phyloP scores from a whole-genome alignment of 1,140 invertebrate genomes.

The Odontomachus brunneus region DNA sequence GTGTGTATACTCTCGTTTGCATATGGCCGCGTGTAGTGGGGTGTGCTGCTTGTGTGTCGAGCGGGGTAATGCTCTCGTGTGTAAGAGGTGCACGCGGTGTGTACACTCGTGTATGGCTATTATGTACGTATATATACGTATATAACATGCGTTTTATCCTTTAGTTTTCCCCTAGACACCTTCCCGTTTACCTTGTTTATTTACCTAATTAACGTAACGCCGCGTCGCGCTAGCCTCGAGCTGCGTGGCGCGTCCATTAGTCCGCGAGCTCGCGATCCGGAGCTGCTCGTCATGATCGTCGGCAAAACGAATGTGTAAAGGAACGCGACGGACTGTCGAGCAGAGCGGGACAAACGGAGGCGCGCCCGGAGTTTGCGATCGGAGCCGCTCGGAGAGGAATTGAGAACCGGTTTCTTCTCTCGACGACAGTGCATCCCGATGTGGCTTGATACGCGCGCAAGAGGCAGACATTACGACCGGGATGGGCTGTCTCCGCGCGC shows the following conservation, averaged over 20 bases:
- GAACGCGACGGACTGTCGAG: conserved; percentile 10
- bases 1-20: conserved; percentile 31
- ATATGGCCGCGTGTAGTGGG: conserved; percentile 52
- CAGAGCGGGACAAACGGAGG: conserved; percentile 36
- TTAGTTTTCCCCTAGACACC: conserved; percentile 37
- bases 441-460: not conserved
- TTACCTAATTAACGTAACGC: conserved; percentile 41
- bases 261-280: not conserved
- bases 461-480: conserved; percentile 16
- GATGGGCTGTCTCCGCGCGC: not conserved
- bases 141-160: conserved; percentile 49
- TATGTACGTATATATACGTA: conserved; percentile 60
- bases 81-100: not conserved
- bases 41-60: conserved; percentile 29
- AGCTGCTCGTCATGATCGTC: conserved; percentile 25
- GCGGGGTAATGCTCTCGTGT: too few relatives aligned
- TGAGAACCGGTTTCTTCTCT: not conserved
- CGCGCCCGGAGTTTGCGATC: conserved; percentile 41
- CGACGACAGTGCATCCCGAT: not conserved
- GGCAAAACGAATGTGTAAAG: conserved; percentile 6
- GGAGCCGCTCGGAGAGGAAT: not conserved
- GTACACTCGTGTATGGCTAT: conserved; percentile 30
- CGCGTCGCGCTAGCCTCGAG: conserved; percentile 26
- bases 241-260: not conserved
- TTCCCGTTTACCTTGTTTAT: conserved; percentile 26